Evolutionary conservation across 2,113 vertebrate species (phyloP).

Genomic region (Poicephalus meyeri): DNA sequence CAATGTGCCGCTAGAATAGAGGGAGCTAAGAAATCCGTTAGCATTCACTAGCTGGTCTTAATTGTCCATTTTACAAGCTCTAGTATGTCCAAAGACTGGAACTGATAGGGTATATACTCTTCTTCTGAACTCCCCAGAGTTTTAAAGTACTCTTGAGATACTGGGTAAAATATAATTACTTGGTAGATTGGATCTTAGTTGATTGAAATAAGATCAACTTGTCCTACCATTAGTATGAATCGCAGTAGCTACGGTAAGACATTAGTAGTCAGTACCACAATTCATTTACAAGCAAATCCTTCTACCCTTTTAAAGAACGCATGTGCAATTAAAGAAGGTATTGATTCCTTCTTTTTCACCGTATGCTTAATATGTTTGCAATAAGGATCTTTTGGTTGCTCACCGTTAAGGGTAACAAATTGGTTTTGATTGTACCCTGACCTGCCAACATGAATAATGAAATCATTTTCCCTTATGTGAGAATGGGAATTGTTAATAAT

Average conservation of each 20-base stretch:
- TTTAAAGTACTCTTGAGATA: not conserved
- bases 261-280: not conserved
- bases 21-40: not conserved
- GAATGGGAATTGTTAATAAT: not conserved
- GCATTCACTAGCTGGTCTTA: not conserved
- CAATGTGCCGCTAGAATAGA: not conserved
- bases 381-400: not conserved
- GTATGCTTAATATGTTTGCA: not conserved
- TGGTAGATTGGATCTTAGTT: not conserved
- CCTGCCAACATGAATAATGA: not conserved
- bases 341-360: not conserved
- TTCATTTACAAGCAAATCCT: not conserved
- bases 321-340: not conserved
- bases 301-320: not conserved
- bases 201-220: not conserved
- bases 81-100: not conserved
- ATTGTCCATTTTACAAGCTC: not conserved
- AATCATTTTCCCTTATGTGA: not conserved
- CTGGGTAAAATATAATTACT: not conserved
- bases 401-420: not conserved
- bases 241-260: not conserved
- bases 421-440: not conserved
- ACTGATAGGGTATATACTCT: not conserved
- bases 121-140: not conserved
- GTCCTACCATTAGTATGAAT: not conserved